A percentile compares a stretch with the other conserved stretches of the same genome.
phyloP scores from a whole-genome alignment of 2,888 invertebrate species.

The Parnassius apollo region DNA sequence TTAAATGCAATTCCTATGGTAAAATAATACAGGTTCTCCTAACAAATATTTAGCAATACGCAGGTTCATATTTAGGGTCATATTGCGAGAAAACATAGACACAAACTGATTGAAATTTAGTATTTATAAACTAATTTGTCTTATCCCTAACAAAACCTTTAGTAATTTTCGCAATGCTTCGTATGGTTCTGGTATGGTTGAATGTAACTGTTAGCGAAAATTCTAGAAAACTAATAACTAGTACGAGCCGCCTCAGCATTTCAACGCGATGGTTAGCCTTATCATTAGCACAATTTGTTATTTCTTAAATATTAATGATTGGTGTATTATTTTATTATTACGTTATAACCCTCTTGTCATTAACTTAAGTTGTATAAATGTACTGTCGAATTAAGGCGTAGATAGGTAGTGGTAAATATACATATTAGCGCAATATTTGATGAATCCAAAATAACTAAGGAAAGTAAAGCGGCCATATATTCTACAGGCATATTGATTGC shows the following conservation, averaged over 20 bases:
- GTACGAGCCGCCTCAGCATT: constrained; percentile 40
- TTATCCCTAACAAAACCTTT: too few relatives aligned
- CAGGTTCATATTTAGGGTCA: too few relatives aligned
- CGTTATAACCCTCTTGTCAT: constrained; percentile 78
- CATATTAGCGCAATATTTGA: constrained; percentile 68
- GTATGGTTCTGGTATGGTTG: not conserved
- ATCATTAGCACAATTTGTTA: constrained; percentile 75
- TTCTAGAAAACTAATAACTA: constrained; percentile 18
- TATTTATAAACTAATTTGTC: too few relatives aligned
- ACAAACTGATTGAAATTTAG: too few relatives aligned
- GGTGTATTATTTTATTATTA: constrained; percentile 67
- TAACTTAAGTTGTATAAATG: constrained; percentile 80
- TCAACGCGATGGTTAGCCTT: constrained; percentile 45
- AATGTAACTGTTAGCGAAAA: constrained; percentile 1
- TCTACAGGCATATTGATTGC: constrained; percentile 14
- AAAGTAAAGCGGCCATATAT: constrained; percentile 32
- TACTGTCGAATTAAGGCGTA: constrained; percentile 76
- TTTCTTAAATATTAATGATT: constrained; percentile 51
- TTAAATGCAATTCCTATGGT: too few relatives aligned
- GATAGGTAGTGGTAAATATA: constrained; percentile 74
- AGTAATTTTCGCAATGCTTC: too few relatives aligned
- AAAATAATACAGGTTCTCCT: too few relatives aligned
- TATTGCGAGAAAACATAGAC: too few relatives aligned
- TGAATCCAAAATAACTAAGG: constrained; percentile 55
- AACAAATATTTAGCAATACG: too few relatives aligned